Conservation (phyloP, 2,888 invertebrate genomes). For the Drosophila sordidapex region DNA sequence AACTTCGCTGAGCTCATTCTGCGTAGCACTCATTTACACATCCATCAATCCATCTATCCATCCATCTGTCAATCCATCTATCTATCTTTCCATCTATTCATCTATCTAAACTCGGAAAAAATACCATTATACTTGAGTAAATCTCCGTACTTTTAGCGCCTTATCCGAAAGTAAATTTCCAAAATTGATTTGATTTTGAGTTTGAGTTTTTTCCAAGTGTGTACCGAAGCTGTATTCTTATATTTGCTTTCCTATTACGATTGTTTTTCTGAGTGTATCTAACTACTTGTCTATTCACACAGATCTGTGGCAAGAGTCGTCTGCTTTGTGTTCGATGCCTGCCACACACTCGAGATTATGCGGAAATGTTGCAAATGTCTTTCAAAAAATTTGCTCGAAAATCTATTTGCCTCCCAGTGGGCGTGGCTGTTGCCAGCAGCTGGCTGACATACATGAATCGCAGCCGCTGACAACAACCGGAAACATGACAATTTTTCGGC, state of each 20-base stretch:
- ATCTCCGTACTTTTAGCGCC: no score
- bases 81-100: not conserved
- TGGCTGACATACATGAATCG: conserved; percentile 11
- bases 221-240: not conserved
- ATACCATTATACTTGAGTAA: no score
- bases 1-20: conserved; percentile 63
- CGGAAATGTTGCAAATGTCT: conserved; percentile 68
- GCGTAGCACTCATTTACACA: conserved; percentile 30
- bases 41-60: conserved; percentile 14
- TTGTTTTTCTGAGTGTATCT: not conserved
- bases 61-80: conserved; percentile 7
- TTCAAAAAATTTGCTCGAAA: conserved; percentile 37
- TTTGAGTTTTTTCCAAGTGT: no score
- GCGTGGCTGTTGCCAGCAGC: conserved; percentile 30
- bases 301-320: conserved; percentile 26
- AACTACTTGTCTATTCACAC: conserved; percentile 19
- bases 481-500: conserved; percentile 47
- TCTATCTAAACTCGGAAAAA: not conserved
- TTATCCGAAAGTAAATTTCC: no score
- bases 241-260: not conserved
- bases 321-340: conserved; percentile 50
- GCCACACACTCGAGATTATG: conserved; percentile 53
- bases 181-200: no score
- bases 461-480: conserved; percentile 34
- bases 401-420: conserved; percentile 40